Conservation (phyloP, 2,888 invertebrate species). For the Chymomyza amoena region DNA sequence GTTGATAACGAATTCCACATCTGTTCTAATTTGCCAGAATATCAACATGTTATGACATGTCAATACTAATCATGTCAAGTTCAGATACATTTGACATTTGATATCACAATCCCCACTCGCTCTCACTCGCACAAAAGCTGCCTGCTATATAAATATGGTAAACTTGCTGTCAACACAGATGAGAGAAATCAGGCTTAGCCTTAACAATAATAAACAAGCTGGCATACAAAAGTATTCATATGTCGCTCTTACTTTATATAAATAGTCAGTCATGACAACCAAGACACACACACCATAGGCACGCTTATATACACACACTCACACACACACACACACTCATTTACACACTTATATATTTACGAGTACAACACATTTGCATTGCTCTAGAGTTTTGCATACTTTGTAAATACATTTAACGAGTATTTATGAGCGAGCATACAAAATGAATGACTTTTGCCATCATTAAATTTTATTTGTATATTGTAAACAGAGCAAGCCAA, state of each 20-base stretch:
- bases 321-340: not conserved
- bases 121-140: not conserved
- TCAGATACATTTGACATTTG: constrained; percentile 25
- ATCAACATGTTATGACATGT: not conserved
- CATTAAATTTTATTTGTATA: constrained; percentile 60
- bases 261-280: not conserved
- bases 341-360: constrained; percentile 18
- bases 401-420: constrained; percentile 64
- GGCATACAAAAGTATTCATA: not conserved
- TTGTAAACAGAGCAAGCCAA: constrained; percentile 13
- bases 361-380: constrained; percentile 23
- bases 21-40: not conserved
- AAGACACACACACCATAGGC: not conserved
- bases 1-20: not conserved
- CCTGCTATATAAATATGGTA: not conserved
- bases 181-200: not conserved
- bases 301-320: constrained; percentile 3
- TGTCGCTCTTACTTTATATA: not conserved
- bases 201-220: constrained; percentile 7
- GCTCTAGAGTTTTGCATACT: constrained; percentile 41
- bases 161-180: not conserved
- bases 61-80: constrained; percentile 35
- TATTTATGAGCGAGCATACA: constrained; percentile 61
- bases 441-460: constrained; percentile 65
- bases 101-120: not conserved